Conservation (phyloP, 2,797 vertebrate species). For the Gobio occitaniae region DNA sequence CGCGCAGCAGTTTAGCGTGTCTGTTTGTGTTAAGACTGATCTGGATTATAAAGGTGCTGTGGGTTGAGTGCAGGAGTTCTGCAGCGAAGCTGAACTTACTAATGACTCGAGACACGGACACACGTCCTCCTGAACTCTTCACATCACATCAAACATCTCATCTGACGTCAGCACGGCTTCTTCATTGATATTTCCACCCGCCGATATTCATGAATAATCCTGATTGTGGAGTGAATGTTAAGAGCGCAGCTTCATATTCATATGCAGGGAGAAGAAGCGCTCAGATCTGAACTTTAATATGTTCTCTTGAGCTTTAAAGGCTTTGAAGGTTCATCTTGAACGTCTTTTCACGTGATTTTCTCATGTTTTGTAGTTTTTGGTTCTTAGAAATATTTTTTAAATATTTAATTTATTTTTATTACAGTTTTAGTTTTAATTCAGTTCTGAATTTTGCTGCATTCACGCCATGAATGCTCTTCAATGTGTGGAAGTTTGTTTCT, state of each 20-base stretch:
- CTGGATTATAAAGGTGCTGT: slow-evolving; percentile 54
- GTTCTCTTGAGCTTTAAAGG: not conserved
- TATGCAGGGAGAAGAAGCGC: not conserved
- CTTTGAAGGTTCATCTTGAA: not conserved
- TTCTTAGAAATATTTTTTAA: not conserved
- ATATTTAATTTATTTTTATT: not conserved
- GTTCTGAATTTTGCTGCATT: not conserved
- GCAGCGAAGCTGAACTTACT: too few relatives aligned
- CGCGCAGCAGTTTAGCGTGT: slow-evolving; percentile 54
- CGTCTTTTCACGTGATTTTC: not conserved
- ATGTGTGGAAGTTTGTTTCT: not conserved
- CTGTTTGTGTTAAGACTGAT: slow-evolving; percentile 57
- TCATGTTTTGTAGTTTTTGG: not conserved
- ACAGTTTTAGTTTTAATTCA: not conserved
- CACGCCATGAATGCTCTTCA: not conserved
- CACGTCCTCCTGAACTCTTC: not conserved
- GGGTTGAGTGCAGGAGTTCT: not conserved
- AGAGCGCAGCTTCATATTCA: not conserved
- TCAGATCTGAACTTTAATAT: not conserved
- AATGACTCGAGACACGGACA: not conserved
- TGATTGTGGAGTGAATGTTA: not conserved
- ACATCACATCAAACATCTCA: not conserved
- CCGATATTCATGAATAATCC: not conserved
- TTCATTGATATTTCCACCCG: not conserved
- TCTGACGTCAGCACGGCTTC: not conserved